These are phyloP conservation scores for Clarias batrachus DNA, from an alignment of 2,113 vertebrate species.

Conservation along the genomic window DNA sequence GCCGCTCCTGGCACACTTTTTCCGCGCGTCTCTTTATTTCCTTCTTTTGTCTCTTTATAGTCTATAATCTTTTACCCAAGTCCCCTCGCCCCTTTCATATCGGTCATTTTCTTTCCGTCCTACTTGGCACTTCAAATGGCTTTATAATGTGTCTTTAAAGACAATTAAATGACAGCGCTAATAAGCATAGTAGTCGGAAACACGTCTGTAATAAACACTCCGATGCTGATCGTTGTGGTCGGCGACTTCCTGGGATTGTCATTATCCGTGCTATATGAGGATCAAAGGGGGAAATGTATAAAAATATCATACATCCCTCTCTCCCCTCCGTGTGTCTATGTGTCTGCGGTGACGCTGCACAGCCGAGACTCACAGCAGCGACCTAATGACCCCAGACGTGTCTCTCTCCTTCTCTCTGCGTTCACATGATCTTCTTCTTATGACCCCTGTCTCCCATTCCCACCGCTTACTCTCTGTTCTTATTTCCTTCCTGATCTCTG, in stretches of 20 bases:
- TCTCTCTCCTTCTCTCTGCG: not conserved
- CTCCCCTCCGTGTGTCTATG: constrained; percentile 14
- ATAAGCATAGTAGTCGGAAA: not conserved
- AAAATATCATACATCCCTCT: not conserved
- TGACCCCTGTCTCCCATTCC: constrained; percentile 3
- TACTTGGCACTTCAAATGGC: not conserved
- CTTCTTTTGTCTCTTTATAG: constrained; percentile 8
- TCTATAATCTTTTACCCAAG: not conserved
- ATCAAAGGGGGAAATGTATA: not conserved
- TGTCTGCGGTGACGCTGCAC: constrained; percentile 30
- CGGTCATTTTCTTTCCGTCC: not conserved
- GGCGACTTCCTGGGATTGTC: constrained; percentile 8
- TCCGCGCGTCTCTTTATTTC: not conserved
- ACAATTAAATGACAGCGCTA: not conserved
- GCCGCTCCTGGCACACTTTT: not conserved
- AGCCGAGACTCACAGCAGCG: constrained; percentile 39
- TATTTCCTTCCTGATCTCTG: constrained; percentile 38
- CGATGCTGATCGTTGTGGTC: not conserved
- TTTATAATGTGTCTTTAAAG: not conserved
- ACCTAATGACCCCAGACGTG: constrained; percentile 5
- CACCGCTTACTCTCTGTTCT: not conserved
- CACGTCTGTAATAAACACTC: not conserved
- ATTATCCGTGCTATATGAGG: not conserved
- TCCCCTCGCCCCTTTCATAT: not conserved
- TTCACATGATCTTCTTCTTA: constrained; percentile 7